Evolutionary conservation across 2,113 vertebrate species (phyloP), one percentile per base, ranked within the genome.

Genomic region (Phyllostomus hastatus): DNA sequence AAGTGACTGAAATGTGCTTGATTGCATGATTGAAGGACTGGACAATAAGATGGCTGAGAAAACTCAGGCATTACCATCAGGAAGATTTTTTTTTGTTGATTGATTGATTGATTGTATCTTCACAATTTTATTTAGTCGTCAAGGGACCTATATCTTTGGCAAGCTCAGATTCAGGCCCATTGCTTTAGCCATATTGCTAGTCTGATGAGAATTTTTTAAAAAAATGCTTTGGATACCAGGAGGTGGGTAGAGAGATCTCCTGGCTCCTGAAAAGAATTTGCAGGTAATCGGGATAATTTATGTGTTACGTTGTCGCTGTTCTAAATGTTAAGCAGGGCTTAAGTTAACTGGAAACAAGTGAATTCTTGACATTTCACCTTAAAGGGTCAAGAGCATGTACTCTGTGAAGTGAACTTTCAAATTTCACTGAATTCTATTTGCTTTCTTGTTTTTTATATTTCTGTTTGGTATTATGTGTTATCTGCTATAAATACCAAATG

Each of bases 321-420:
- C 92, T 52, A 87, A 76, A 72, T 20, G 96, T 92, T 54, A 38
- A 87, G 41, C 9, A 95, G 92, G 17, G 54, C 61, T 54, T 93
- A 24, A 59, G 33, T 94, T 91, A 3, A 83, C 66, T 98, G 66
- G 57, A 93, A 96, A 66, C 24, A 81, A 95, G 20, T 41, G 33
- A 79, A 11, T 82, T 22, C 7, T 88, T 97, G 92, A 17, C 1
- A 8, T 50, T 46, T 87, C 14, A 5, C 48, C 82, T 97, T 91
- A 83, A 50, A 80, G 48, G 87, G 15, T 78, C 38, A 61, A 82
- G 48, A 87, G 35, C 76, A 69, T 88, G 26, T 85, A 73, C 33
- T 61, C 38, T 10, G 0, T 0, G 72, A 84, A 61, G 3, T 38
- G 64, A 95, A 50, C 20, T 79, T 88, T 67, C 14, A 2, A 31